phyloP scores from a whole-genome alignment of 2,888 invertebrate genomes.

The Tenodera sinensis region DNA sequence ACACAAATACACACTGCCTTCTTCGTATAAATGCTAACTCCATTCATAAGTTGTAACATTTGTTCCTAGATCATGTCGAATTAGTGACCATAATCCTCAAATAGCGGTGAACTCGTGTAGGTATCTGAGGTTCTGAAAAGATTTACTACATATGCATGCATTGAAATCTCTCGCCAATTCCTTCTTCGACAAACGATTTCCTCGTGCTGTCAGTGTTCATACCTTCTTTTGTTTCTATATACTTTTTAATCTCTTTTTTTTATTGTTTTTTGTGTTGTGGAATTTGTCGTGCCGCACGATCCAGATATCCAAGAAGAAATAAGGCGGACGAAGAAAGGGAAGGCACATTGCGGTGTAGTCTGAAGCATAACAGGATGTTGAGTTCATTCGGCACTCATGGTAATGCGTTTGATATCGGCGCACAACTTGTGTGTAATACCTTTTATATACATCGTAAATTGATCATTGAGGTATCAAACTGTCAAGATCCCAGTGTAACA shows the following conservation, averaged over 20 bases:
- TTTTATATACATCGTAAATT: neutral
- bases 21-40: too few relatives aligned
- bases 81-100: neutral
- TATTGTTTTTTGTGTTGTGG: neutral
- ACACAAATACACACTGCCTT: too few relatives aligned
- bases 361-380: neutral
- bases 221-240: neutral
- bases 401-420: neutral
- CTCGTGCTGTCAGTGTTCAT: neutral
- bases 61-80: neutral
- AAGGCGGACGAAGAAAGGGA: neutral
- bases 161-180: neutral
- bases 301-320: neutral
- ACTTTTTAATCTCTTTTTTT: neutral
- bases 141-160: neutral
- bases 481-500: neutral
- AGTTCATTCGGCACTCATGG: neutral
- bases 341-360: neutral
- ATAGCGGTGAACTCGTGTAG: neutral
- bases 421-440: neutral
- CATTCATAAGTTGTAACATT: too few relatives aligned
- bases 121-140: neutral
- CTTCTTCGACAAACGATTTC: neutral
- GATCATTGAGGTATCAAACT: neutral
- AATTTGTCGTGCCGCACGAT: neutral